phyloP scores from a whole-genome alignment of 2,797 vertebrate genomes.

The Urosaurus nigricauda region DNA sequence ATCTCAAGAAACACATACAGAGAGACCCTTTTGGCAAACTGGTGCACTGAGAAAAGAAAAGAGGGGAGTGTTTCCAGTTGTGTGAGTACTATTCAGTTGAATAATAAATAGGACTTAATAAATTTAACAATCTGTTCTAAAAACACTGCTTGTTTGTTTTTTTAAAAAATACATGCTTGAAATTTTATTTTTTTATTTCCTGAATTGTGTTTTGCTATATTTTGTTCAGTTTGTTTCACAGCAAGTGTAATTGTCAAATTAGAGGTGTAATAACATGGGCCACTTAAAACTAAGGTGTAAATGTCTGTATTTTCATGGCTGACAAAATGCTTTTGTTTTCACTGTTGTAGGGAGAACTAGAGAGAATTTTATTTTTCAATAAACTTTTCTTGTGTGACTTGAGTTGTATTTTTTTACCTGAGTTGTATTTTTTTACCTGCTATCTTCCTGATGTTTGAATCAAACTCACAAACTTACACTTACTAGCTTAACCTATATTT shows the following conservation, averaged over 20 bases:
- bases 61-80: conserved; percentile 21
- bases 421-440: conserved; percentile 55
- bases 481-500: background rate
- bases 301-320: conserved; percentile 77
- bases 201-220: conserved; percentile 73
- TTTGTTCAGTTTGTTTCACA: conserved; percentile 66
- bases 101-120: background rate
- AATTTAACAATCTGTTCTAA: conserved; percentile 12
- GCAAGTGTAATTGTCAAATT: conserved; percentile 67
- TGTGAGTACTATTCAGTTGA: background rate
- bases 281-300: conserved; percentile 55
- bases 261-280: conserved; percentile 59
- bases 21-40: background rate
- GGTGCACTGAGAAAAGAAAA: background rate
- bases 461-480: background rate
- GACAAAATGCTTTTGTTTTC: conserved; percentile 79
- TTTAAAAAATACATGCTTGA: conserved; percentile 22
- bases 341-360: conserved; percentile 86
- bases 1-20: background rate
- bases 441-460: background rate
- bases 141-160: conserved; percentile 48
- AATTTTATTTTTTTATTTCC: conserved; percentile 51
- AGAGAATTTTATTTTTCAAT: conserved; percentile 99
- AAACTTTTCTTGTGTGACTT: conserved; percentile 93
- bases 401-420: conserved; percentile 72